Evolutionary conservation across 2,888 invertebrate genomes (phyloP).

Genomic region (Folsomia manolachei): DNA sequence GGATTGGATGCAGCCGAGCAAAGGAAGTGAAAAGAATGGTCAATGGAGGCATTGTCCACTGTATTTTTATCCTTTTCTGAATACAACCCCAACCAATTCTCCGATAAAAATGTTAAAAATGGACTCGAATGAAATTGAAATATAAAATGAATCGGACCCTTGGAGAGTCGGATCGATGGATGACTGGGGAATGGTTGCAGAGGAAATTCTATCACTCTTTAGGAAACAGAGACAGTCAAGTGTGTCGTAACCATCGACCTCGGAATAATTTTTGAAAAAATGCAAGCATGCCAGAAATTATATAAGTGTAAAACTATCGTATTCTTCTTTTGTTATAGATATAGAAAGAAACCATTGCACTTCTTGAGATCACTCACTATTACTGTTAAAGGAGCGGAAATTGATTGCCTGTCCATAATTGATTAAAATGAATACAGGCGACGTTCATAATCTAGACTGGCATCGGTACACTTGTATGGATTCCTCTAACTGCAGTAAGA

Average conservation of each 20-base stretch:
- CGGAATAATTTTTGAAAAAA: no score
- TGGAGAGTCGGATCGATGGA: no score
- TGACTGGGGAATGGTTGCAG: no score
- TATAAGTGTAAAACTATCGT: no score
- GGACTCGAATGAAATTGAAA: background rate
- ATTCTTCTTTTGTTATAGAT: no score
- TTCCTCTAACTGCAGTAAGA: background rate
- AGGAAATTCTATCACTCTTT: no score
- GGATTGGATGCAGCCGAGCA: constrained; percentile 5
- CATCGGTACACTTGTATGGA: background rate
- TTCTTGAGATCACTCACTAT: no score
- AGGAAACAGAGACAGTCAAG: no score
- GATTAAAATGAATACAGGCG: background rate
- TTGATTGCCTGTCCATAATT: background rate
- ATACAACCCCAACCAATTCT: background rate
- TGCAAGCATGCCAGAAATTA: no score
- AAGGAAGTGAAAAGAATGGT: background rate
- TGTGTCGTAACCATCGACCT: no score
- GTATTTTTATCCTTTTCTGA: background rate
- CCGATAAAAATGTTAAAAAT: background rate
- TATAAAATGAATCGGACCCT: background rate
- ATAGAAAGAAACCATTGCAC: no score
- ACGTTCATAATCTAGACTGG: background rate
- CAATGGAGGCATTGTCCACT: constrained; percentile 1
- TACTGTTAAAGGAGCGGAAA: no score